Conservation (phyloP, 2,113 vertebrate species). For the Genyomyrus donnyi region DNA sequence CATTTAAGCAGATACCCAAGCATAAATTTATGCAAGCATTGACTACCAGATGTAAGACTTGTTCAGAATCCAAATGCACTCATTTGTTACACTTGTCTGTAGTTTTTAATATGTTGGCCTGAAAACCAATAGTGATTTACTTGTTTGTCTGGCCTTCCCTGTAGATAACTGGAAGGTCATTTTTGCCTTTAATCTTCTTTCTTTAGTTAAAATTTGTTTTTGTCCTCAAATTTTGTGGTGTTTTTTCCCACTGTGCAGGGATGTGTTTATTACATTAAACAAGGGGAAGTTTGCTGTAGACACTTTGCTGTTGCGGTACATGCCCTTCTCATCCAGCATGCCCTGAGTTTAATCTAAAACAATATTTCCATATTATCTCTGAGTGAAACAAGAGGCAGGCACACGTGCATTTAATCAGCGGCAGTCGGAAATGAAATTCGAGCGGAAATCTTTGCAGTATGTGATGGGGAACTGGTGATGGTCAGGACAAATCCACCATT, state of each 20-base stretch:
- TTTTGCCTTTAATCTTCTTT: neutral
- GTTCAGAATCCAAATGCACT: slow-evolving; percentile 4
- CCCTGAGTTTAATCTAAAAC: slow-evolving; percentile 21
- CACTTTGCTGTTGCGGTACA: neutral
- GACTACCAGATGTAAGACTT: neutral
- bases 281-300: slow-evolving; percentile 11
- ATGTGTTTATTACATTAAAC: neutral
- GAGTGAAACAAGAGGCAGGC: slow-evolving; percentile 24
- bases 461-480: neutral
- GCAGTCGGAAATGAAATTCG: neutral
- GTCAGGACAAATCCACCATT: neutral
- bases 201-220: neutral
- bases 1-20: neutral
- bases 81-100: neutral
- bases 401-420: slow-evolving; percentile 23
- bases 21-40: neutral
- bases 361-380: slow-evolving; percentile 21
- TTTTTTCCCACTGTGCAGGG: neutral
- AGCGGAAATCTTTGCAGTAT: neutral
- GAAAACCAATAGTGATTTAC: slow-evolving; percentile 23
- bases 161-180: neutral
- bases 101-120: slow-evolving; percentile 25
- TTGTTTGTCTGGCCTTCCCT: neutral
- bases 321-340: neutral
- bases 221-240: neutral